Percentiles rank a stretch among this genome's conserved stretches.
Evolutionary conservation across 2,797 vertebrate genomes (phyloP).

Genomic region (Microctenopoma steveboyesi): DNA sequence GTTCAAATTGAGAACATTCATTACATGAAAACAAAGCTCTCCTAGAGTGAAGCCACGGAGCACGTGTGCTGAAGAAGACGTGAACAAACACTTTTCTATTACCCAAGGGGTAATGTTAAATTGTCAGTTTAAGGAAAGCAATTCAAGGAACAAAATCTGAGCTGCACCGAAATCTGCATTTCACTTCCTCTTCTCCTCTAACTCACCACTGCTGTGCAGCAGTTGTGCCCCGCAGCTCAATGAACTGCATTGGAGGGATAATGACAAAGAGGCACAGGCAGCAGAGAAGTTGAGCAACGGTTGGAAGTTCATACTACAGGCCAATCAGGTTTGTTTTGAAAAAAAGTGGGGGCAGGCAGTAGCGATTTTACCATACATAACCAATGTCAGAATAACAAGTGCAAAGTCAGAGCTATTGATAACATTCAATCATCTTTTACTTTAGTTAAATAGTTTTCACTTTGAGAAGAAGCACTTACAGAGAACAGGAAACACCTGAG

Average conservation of each 20-base stretch:
- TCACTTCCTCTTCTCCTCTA: constrained; percentile 2
- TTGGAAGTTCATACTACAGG: constrained; percentile 51
- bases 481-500: neutral
- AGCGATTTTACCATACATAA: constrained; percentile 10
- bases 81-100: constrained; percentile 19
- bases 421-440: neutral
- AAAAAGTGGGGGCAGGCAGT: constrained; percentile 48
- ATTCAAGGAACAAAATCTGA: constrained; percentile 38
- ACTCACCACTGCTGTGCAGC: constrained; percentile 36
- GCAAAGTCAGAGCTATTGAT: constrained; percentile 21
- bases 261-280: constrained; percentile 46
- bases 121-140: neutral
- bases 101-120: constrained; percentile 4
- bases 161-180: constrained; percentile 5
- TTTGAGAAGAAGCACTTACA: neutral
- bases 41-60: constrained; percentile 16
- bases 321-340: constrained; percentile 77
- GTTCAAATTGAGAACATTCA: constrained; percentile 34
- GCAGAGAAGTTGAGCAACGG: constrained; percentile 67
- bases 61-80: constrained; percentile 14
- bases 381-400: constrained; percentile 33
- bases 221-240: constrained; percentile 68
- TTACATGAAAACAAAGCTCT: constrained; percentile 35
- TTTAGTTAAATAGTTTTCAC: neutral
- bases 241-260: constrained; percentile 27